Evolutionary conservation across 2,797 vertebrate species (phyloP), one percentile per base, ranked within the genome.

Genomic region (Centroberyx gerrardi): DNA sequence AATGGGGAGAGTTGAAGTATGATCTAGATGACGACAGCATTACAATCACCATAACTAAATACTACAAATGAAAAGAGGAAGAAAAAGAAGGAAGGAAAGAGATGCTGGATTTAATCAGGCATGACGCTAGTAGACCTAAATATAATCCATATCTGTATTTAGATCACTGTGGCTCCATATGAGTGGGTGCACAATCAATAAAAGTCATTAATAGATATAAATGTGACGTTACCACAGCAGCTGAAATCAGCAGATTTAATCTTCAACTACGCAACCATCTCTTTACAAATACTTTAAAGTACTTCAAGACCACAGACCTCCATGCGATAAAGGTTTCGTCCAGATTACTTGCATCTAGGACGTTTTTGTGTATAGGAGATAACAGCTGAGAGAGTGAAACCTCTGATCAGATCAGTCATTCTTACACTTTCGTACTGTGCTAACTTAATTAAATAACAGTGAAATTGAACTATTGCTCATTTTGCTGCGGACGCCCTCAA

Each of bases 121-220:
- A 12, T 12, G 14, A 44, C 12, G 42, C 42, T 12, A 12, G 9
- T 12, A 15, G 12, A 44, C 12, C 13, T 44, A 44, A 44, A 56
- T 28, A 18, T 59, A 56, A 56, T 15, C 5, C 14, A 8, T 5
- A 9, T 8, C 28, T 31, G 54, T 14, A 14, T 55, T 55, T 22
- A 29, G 12, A 27, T 55, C 53, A 56, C 15, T 8, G 7, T 31
- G 31, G 13, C 28, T 28, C 27, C 13, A 22, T 14, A 27, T 12
- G 42, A 9, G 8, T 54, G 52, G 27, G 22, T 54, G 13, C 52
- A 54, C 52, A 54, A 54, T 56, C 54, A 56, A 56, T 56, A 56
- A 5, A 29, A 29, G 56, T 9, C 56, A 28, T 56, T 56, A 27
- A 56, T 31, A 33, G 6, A 56, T 31, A 31, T 56, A 33, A 29